Percentiles rank a stretch among this genome's conserved stretches.
Evolutionary conservation across 1,140 invertebrate genomes (phyloP).

Genomic region (Pachyrhynchus sulphureomaculatus): DNA sequence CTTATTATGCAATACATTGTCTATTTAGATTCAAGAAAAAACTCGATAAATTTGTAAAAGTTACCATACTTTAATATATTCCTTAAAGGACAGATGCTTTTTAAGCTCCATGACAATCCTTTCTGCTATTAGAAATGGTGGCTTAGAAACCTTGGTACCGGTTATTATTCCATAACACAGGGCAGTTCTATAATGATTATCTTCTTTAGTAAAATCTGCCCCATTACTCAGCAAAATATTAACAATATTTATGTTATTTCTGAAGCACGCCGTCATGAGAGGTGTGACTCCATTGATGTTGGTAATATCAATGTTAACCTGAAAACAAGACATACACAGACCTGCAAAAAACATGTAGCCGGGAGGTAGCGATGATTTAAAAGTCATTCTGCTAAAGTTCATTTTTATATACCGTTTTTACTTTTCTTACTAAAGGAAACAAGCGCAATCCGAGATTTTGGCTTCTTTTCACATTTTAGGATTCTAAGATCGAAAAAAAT

Average conservation of each 20-base stretch:
- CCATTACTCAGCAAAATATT: conserved; percentile 34
- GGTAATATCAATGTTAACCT: conserved; percentile 41
- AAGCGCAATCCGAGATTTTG: too few relatives aligned
- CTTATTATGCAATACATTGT: too few relatives aligned
- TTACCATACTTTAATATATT: conserved; percentile 17
- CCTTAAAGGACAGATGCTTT: conserved; percentile 23
- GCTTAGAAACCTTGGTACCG: conserved; percentile 19
- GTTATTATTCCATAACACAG: conserved; percentile 48
- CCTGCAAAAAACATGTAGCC: background rate
- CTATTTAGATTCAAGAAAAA: too few relatives aligned
- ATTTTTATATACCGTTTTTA: too few relatives aligned
- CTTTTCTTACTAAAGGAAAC: too few relatives aligned
- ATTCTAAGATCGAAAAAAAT: too few relatives aligned
- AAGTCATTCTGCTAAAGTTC: too few relatives aligned
- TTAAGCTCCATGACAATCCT: conserved; percentile 32
- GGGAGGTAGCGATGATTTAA: too few relatives aligned
- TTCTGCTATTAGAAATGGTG: conserved; percentile 31
- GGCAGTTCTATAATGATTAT: conserved; percentile 45
- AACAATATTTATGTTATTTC: conserved; percentile 41
- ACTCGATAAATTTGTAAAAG: background rate
- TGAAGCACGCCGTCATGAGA: conserved; percentile 46
- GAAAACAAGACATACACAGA: background rate
- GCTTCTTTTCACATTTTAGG: too few relatives aligned
- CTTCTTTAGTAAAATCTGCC: conserved; percentile 43
- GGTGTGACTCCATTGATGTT: conserved; percentile 47